phyloP scores from a whole-genome alignment of 2,888 invertebrate species.

The Coecobrya sp. region DNA sequence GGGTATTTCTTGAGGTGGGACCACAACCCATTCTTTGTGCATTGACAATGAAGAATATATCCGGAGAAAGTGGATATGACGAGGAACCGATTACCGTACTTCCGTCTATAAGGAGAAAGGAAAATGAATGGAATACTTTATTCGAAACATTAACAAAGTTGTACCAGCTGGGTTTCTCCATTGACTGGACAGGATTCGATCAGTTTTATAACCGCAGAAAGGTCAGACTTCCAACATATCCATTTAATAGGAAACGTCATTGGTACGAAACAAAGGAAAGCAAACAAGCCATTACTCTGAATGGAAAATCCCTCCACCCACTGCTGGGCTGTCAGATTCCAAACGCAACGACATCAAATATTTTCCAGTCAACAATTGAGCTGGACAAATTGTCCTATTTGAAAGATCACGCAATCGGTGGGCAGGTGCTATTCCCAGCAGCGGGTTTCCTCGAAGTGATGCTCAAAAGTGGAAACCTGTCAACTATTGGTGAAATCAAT shows the following conservation, averaged over 20 bases:
- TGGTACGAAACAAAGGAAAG: slow-evolving; percentile 66
- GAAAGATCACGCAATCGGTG: slow-evolving; percentile 80
- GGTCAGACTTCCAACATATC: slow-evolving; percentile 79
- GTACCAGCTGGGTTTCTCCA: slow-evolving; percentile 74
- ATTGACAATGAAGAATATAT: slow-evolving; percentile 66
- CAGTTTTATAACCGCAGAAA: slow-evolving; percentile 60
- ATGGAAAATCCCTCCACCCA: slow-evolving; percentile 76
- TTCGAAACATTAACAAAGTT: slow-evolving; percentile 75
- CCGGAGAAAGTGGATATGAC: slow-evolving; percentile 45
- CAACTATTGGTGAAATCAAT: slow-evolving; percentile 67
- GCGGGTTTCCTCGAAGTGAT: slow-evolving; percentile 82
- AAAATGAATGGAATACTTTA: slow-evolving; percentile 75
- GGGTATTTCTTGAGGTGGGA: slow-evolving; percentile 82
- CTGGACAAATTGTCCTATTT: slow-evolving; percentile 78
- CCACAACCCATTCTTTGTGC: slow-evolving; percentile 82
- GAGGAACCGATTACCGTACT: slow-evolving; percentile 55
- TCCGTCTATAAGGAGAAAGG: slow-evolving; percentile 77
- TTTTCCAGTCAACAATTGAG: slow-evolving; percentile 80
- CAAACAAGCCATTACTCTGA: slow-evolving; percentile 43
- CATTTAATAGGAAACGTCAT: slow-evolving; percentile 80
- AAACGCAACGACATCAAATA: slow-evolving; percentile 70
- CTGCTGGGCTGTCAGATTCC: slow-evolving; percentile 78
- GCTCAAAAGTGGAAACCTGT: slow-evolving; percentile 75
- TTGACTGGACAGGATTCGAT: slow-evolving; percentile 81
- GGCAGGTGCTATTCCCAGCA: slow-evolving; percentile 81